Evolutionary conservation across 2,797 vertebrate genomes (phyloP).

Genomic region (Myotis findleyi): DNA sequence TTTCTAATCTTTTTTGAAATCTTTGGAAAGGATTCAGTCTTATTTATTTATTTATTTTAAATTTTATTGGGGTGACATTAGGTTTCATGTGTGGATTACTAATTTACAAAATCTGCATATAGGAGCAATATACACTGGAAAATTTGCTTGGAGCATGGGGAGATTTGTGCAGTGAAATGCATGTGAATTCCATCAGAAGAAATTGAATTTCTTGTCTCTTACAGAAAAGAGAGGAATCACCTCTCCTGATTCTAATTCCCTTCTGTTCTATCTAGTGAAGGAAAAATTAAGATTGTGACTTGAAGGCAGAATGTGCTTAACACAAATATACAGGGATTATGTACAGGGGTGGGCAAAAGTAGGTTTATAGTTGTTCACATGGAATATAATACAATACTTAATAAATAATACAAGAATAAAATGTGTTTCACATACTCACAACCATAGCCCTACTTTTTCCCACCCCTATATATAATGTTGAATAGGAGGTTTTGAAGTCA

Average conservation of each 20-base stretch:
- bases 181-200: neutral
- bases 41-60: neutral
- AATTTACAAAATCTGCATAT: too few relatives aligned
- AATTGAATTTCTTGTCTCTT: neutral
- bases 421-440: neutral
- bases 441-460: neutral
- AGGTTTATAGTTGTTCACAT: too few relatives aligned
- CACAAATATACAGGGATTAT: neutral
- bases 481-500: neutral
- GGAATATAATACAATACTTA: too few relatives aligned
- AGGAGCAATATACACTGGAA: neutral
- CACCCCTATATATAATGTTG: neutral
- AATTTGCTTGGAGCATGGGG: neutral
- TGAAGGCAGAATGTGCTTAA: neutral
- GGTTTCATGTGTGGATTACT: too few relatives aligned
- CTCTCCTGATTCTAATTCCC: neutral
- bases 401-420: too few relatives aligned
- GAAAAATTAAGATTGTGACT: conserved; percentile 12
- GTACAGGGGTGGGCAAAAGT: neutral
- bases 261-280: neutral
- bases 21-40: neutral
- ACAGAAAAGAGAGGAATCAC: neutral
- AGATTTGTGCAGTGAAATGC: neutral
- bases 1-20: conserved; percentile 26
- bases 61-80: too few relatives aligned